These are phyloP conservation scores for Otocyon megalotis DNA, from an alignment of 2,113 vertebrate species.

Conservation along the genomic window DNA sequence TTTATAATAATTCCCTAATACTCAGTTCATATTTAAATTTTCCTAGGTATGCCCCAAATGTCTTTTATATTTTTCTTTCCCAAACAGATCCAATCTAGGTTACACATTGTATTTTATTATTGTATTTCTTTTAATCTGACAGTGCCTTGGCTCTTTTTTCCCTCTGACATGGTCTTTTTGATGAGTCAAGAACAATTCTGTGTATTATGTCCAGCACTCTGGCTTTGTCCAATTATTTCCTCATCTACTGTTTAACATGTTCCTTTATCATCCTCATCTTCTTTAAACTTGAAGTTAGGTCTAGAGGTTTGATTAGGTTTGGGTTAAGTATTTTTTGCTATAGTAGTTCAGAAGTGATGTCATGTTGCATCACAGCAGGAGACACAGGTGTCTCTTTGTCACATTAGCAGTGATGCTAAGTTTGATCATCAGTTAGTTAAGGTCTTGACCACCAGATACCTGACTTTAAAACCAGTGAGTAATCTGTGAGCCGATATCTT, in stretches of 20 bases:
- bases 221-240: neutral
- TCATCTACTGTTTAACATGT: neutral
- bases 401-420: neutral
- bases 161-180: neutral
- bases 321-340: conserved; percentile 2
- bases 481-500: neutral
- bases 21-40: neutral
- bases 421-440: conserved; percentile 18
- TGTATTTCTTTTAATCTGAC: conserved; percentile 33
- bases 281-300: conserved; percentile 30
- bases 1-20: conserved; percentile 8
- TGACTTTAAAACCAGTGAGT: neutral
- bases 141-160: neutral
- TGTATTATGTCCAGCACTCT: neutral
- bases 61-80: conserved; percentile 30
- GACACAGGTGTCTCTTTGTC: neutral
- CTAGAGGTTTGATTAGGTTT: conserved; percentile 30
- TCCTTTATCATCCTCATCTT: neutral
- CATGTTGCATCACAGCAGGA: neutral
- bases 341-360: neutral
- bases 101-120: neutral
- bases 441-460: neutral
- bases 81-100: neutral
- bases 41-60: neutral
- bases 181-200: conserved; percentile 13